These are phyloP conservation scores for Petroica traversi DNA, from an alignment of 2,113 vertebrate genomes.

Conservation along the genomic window DNA sequence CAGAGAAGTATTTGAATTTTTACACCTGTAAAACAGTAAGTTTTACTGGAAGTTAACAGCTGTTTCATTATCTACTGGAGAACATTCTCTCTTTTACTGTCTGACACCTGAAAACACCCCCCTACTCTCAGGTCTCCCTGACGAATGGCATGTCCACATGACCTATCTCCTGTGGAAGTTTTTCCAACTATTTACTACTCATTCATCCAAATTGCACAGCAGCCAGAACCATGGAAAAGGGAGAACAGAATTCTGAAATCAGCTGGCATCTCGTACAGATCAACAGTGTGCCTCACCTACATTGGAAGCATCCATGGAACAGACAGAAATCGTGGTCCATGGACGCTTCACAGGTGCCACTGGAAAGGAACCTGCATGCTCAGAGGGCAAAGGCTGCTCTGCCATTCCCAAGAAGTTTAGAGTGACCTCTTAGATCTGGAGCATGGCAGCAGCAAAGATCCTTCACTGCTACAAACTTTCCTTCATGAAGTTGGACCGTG, in stretches of 20 bases:
- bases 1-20: background rate
- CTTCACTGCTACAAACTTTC: background rate
- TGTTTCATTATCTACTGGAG: background rate
- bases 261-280: background rate
- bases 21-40: background rate
- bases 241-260: background rate
- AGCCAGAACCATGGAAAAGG: background rate
- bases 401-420: background rate
- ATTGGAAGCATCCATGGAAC: background rate
- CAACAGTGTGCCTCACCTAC: background rate
- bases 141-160: background rate
- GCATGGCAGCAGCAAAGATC: background rate
- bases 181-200: background rate
- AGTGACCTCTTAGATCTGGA: background rate
- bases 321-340: background rate
- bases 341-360: background rate
- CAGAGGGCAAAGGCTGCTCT: background rate
- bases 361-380: background rate
- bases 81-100: background rate
- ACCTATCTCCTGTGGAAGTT: background rate
- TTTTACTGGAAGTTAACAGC: background rate
- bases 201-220: background rate
- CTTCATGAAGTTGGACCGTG: background rate
- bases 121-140: background rate
- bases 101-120: background rate